Conservation (phyloP, 2,113 vertebrate genomes). For the Gymnobelideus leadbeateri region DNA sequence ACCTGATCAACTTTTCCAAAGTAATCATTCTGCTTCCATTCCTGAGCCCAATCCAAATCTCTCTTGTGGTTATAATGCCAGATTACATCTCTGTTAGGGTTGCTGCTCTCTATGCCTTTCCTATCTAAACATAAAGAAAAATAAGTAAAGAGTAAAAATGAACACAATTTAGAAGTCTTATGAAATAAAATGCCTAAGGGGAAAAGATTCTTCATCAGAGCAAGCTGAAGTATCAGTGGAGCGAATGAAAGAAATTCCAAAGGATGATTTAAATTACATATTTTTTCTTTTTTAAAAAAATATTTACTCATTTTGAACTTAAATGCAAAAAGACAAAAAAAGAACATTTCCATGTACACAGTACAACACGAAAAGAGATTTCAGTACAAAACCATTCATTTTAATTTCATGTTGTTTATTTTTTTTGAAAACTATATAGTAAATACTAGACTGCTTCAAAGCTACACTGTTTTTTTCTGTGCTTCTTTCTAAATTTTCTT, state of each 20-base stretch:
- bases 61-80: neutral
- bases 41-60: neutral
- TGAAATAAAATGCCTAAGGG: neutral
- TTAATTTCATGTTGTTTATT: neutral
- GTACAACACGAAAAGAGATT: too few species aligned
- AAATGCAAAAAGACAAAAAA: neutral
- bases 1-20: neutral
- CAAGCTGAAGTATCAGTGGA: neutral
- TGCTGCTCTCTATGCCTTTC: neutral
- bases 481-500: neutral
- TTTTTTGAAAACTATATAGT: neutral
- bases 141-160: neutral
- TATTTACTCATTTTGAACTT: neutral
- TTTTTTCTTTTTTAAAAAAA: neutral
- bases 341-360: too few species aligned
- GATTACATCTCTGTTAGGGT: neutral
- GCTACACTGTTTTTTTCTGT: neutral
- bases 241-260: neutral
- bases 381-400: neutral
- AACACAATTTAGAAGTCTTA: neutral
- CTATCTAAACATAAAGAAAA: neutral
- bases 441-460: neutral
- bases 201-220: neutral
- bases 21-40: neutral
- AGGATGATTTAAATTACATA: neutral